phyloP scores from a whole-genome alignment of 2,888 invertebrate species.

The Pachydiplax longipennis region DNA sequence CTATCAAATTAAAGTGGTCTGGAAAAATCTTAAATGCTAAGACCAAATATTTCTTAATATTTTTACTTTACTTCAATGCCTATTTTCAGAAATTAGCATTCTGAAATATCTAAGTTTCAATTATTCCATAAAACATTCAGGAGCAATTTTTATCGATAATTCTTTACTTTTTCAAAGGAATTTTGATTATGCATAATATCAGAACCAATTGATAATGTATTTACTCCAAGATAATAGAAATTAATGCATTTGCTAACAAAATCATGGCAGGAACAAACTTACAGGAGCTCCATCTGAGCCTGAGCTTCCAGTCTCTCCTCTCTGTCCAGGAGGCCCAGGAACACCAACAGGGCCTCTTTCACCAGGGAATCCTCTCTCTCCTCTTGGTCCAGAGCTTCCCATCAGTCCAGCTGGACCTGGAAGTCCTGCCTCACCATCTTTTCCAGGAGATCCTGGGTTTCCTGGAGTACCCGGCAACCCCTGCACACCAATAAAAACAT shows the following conservation, averaged over 20 bases:
- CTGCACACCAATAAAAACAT: conserved; percentile 56
- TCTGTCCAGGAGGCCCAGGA: conserved; percentile 70
- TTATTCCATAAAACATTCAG: too few species aligned
- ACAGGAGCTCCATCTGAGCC: conserved; percentile 75
- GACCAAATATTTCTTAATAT: too few species aligned
- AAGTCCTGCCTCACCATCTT: conserved; percentile 78
- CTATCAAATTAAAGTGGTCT: too few species aligned
- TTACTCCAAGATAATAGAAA: neutral
- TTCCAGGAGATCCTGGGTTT: conserved; percentile 76
- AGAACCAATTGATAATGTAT: neutral
- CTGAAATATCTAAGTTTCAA: too few species aligned
- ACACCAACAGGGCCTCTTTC: conserved; percentile 75
- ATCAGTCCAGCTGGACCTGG: conserved; percentile 67
- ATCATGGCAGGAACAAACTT: conserved; percentile 52
- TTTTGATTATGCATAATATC: too few species aligned
- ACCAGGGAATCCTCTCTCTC: conserved; percentile 76
- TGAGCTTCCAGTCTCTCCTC: conserved; percentile 72
- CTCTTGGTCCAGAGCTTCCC: conserved; percentile 61
- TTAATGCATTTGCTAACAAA: neutral
- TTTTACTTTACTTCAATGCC: too few species aligned
- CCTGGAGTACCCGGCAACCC: conserved; percentile 79
- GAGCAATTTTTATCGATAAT: too few species aligned
- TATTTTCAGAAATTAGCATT: too few species aligned
- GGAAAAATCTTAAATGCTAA: too few species aligned
- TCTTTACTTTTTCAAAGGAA: too few species aligned